Base-by-base conservation (phyloP, 1,140 invertebrate species). In the Saccostrea glomerata region DNA sequence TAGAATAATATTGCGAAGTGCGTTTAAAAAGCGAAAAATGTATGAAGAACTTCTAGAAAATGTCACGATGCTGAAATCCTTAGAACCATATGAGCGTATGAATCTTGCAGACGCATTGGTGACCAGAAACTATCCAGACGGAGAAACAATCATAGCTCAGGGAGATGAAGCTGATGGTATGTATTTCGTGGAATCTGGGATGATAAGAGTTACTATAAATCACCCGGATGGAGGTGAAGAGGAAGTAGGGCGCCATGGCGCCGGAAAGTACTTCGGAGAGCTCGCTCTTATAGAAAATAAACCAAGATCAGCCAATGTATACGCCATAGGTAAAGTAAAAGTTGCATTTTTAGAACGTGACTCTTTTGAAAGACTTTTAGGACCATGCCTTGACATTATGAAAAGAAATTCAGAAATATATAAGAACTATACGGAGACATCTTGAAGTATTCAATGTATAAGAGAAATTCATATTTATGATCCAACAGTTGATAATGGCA, bases 21-120 rank as follows among this genome's bases (percentile, higher is more conserved):
- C 98, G 89, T 99, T 98, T 95, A 98, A 97, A 96, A 99, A 99
- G 95, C 96, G 98, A 94, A 98, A 98, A 96, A 98, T 99, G 97
- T 99, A 99, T 95, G 98, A 99, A 95, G 95, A 97, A 92, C 96
- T 99, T 82, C 96, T 99, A 92, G 98, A 99, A 88, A 91, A 90
- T 82, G 98, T 99, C 89, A 98, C 98, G 84, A 98, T 99, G 97
- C 96, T 99, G 70, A 98, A 98, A 95, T 96, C 97, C 30, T 96
- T 95, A 6, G 93, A 94, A 66, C 89, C 91, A 63, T 99, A 99
- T 95, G 98, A 99, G 95, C 96, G 98, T 91, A 98, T 99, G 97
- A 99, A 99, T 96, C 96, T 99, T 88, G 98, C 98, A 56, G 98
- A 99, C 95, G 98, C 98, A 40, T 96, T 99, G 84, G 96, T 97